These are phyloP conservation scores for Miichthys miiuy DNA, from an alignment of 2,797 vertebrate species.

Conservation along the genomic window DNA sequence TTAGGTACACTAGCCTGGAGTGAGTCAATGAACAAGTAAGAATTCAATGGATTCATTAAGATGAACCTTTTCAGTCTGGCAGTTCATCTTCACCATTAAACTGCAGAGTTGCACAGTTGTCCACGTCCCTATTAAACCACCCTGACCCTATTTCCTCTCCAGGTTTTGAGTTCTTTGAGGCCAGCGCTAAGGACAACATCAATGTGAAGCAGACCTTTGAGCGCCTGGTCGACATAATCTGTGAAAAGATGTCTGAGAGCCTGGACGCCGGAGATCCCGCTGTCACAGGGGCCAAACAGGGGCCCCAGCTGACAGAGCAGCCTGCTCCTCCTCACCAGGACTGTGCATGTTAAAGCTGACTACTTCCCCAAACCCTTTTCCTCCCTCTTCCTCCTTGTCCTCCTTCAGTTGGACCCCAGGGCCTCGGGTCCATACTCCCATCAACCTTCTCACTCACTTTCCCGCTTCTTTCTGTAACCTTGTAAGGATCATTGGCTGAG, in stretches of 20 bases:
- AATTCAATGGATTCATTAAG: neutral
- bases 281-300: conserved; percentile 94
- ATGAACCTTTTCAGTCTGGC: neutral
- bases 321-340: conserved; percentile 93
- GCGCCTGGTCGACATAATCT: conserved; percentile 97
- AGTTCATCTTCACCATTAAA: neutral
- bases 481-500: conserved; percentile 30
- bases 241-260: conserved; percentile 98
- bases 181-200: conserved; percentile 98
- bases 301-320: conserved; percentile 95
- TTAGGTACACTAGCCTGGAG: neutral
- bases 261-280: conserved; percentile 93
- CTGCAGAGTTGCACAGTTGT: neutral
- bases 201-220: conserved; percentile 99
- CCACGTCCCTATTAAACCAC: neutral
- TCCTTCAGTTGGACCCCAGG: conserved; percentile 52
- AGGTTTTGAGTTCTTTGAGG: conserved; percentile 98
- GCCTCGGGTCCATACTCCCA: conserved; percentile 50
- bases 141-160: conserved; percentile 11
- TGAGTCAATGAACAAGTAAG: neutral
- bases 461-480: conserved; percentile 54
- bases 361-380: conserved; percentile 24
- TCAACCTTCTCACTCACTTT: conserved; percentile 54
- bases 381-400: conserved; percentile 37
- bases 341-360: conserved; percentile 92